A percentile compares a stretch with the other conserved stretches of the same genome.
These are phyloP conservation scores for Oncorhynchus clarkii DNA, from an alignment of 2,113 vertebrate species.

Conservation along the genomic window DNA sequence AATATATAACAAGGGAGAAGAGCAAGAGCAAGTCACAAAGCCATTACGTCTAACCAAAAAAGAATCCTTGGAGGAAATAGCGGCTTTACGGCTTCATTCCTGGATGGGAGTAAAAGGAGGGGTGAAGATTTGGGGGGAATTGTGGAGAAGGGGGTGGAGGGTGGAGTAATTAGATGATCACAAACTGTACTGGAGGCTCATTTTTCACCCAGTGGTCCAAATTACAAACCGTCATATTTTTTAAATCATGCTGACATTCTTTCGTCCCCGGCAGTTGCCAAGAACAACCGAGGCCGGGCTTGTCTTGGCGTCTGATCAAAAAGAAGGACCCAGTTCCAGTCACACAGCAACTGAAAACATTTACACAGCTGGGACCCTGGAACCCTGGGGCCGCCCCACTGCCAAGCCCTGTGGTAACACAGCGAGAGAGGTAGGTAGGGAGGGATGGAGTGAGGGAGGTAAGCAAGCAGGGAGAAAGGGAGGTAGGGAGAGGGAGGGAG, in stretches of 20 bases:
- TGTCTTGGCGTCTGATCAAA: slow-evolving; percentile 93
- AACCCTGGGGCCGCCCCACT: slow-evolving; percentile 78
- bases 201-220: slow-evolving; percentile 85
- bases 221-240: slow-evolving; percentile 91
- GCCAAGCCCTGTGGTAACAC: slow-evolving; percentile 64
- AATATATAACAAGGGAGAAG: slow-evolving; percentile 23
- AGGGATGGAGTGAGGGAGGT: background rate
- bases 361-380: slow-evolving; percentile 96
- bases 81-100: slow-evolving; percentile 62
- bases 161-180: slow-evolving; percentile 81
- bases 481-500: too few relatives aligned
- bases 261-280: slow-evolving; percentile 85
- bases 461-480: too few relatives aligned
- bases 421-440: slow-evolving; percentile 1
- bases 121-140: slow-evolving; percentile 37
- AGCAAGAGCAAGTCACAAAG: slow-evolving; percentile 63
- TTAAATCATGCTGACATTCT: slow-evolving; percentile 97
- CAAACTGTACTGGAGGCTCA: slow-evolving; percentile 82
- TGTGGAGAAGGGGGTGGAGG: slow-evolving; percentile 23
- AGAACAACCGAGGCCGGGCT: slow-evolving; percentile 90
- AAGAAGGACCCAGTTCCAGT: slow-evolving; percentile 81
- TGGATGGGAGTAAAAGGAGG: slow-evolving; percentile 74
- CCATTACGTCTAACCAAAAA: slow-evolving; percentile 67
- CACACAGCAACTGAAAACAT: slow-evolving; percentile 96
- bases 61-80: slow-evolving; percentile 65